phyloP scores from a whole-genome alignment of 2,113 vertebrate species.

The Micronycteris hirsuta region DNA sequence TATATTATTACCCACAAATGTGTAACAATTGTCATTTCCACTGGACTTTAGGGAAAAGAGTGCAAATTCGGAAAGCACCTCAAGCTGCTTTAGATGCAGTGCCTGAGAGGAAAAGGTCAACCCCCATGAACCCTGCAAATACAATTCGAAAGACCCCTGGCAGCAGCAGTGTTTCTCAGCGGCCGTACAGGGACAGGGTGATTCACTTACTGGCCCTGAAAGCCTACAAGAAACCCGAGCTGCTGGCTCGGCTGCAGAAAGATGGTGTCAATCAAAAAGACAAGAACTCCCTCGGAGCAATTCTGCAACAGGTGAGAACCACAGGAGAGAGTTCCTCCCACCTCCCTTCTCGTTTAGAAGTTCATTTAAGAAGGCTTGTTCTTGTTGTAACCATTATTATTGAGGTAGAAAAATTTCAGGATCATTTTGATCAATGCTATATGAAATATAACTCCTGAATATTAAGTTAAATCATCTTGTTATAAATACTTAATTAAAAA shows the following conservation, averaged over 20 bases:
- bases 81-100: slow-evolving; percentile 82
- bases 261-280: slow-evolving; percentile 93
- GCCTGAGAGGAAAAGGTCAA: slow-evolving; percentile 90
- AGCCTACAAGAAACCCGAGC: slow-evolving; percentile 93
- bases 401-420: slow-evolving; percentile 27
- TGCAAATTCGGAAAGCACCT: slow-evolving; percentile 87
- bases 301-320: slow-evolving; percentile 83
- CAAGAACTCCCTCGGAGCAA: slow-evolving; percentile 79
- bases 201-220: slow-evolving; percentile 91
- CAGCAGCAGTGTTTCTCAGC: slow-evolving; percentile 84
- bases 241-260: slow-evolving; percentile 88
- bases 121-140: slow-evolving; percentile 89
- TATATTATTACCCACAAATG: not conserved
- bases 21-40: slow-evolving; percentile 37
- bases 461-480: not conserved
- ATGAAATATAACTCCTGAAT: slow-evolving; percentile 16
- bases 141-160: slow-evolving; percentile 85
- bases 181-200: slow-evolving; percentile 89
- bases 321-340: not conserved
- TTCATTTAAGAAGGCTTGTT: not conserved
- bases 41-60: slow-evolving; percentile 84
- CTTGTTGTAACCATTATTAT: not conserved
- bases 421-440: not conserved
- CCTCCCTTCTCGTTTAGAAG: not conserved
- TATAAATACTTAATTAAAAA: slow-evolving; percentile 29